These are phyloP conservation scores for Drosophila yooni DNA, from an alignment of 2,888 invertebrate species.

Conservation along the genomic window DNA sequence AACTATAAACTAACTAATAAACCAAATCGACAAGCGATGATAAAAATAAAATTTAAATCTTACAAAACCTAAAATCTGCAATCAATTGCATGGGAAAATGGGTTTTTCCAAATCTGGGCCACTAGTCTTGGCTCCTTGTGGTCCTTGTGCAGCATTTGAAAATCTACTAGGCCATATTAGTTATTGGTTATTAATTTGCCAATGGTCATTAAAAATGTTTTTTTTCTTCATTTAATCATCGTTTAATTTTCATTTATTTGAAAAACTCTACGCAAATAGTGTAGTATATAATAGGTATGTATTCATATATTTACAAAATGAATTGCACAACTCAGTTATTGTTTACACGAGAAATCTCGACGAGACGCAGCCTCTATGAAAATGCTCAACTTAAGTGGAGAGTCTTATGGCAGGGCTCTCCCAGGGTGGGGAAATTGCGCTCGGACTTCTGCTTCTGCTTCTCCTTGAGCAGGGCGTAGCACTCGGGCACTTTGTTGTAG, in stretches of 20 bases:
- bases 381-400: neutral
- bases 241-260: slow-evolving; percentile 36
- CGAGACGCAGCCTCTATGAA: slow-evolving; percentile 56
- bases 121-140: neutral
- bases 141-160: neutral
- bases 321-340: slow-evolving; percentile 25
- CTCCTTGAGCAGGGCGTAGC: slow-evolving; percentile 82
- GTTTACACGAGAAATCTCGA: slow-evolving; percentile 22
- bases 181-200: neutral
- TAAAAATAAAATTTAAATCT: slow-evolving; percentile 69
- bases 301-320: slow-evolving; percentile 33
- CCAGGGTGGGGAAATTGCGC: slow-evolving; percentile 36
- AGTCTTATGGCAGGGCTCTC: slow-evolving; percentile 32
- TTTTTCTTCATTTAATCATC: neutral
- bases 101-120: neutral
- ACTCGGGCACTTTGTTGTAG: slow-evolving; percentile 82
- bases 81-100: neutral
- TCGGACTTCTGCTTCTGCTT: slow-evolving; percentile 66
- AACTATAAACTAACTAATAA: slow-evolving; percentile 57
- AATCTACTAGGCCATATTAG: neutral
- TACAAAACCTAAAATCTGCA: slow-evolving; percentile 50
- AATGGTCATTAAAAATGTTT: neutral
- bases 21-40: slow-evolving; percentile 54
- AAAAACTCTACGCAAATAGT: slow-evolving; percentile 35
- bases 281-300: slow-evolving; percentile 11